Base-by-base conservation (phyloP, 2,888 invertebrate species). In the Steromphala cineraria region DNA sequence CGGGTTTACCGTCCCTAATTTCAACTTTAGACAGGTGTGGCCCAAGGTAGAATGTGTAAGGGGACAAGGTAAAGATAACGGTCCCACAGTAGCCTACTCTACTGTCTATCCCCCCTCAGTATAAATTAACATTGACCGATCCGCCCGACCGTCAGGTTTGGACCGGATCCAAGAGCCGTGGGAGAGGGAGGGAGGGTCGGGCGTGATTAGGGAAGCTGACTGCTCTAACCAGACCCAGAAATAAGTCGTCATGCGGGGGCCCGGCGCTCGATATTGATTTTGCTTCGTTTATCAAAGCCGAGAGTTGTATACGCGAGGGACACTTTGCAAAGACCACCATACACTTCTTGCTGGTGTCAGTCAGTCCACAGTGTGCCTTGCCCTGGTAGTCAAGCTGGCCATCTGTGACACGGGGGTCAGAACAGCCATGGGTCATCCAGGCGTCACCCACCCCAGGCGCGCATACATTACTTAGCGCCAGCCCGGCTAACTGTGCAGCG, bases 181-280 rank as follows among this genome's bases (percentile, higher is more conserved):
- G 52, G 52, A 75, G 52, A 21, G 24, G 8, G 53, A 28, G 76
- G 36, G 36, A 76, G 76, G 76, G 76, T 76, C 76, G 76, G 76
- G 76, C 55, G 53, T 76, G 53, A 76, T 76, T 76, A 76, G 76
- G 24, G 55, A 28, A 28, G 76, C 76, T 10, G 46, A 13, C 71
- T 76, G 76, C 56, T 55, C 55, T 55, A 53, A 36, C 53, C 76
- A 55, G 55, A 53, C 76, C 76, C 55, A 55, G 53, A 55, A 76
- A 76, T 76, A 76, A 76, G 40, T 75, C 52, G 75, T 75, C 31
- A 76, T 52, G 76, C 55, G 76, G 76, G 76, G 67, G 67, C 24
- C 55, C 28, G 55, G 36, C 53, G 17, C 24, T 19, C 15, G 17
- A 19, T 76, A 76, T 76, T 31, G 76, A 76, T 76, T 76, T 76